Base-by-base conservation (phyloP, 2,888 invertebrate species). In the Loripinus fragilis region DNA sequence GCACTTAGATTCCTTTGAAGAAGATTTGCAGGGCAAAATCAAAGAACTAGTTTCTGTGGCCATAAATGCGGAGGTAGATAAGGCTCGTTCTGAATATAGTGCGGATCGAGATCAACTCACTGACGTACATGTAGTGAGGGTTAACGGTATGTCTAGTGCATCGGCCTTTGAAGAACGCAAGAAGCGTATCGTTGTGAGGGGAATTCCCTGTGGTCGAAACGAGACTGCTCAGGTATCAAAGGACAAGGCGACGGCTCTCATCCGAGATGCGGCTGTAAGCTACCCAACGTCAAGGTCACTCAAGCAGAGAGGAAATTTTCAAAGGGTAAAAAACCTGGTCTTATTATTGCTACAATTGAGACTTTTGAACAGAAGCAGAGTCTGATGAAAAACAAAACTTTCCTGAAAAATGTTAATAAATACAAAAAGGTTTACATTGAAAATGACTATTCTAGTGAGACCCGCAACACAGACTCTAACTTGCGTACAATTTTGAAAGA, bases 281-380 rank as follows among this genome's bases (percentile, higher is more conserved):
- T 64, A 7, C 7, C 64, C 28, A 30, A 64, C 23, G 64, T 64
- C 64, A 64, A 64, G 28, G 64, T 64, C 28, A 64, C 35, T 35
- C 30, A n/a, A 17, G 28, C 64, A 25, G 64, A 64, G n/a, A 64
- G 64, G 64, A 64, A 30, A 64, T 33, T 64, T 17, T 64, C 30
- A n/a, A 17, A 42, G n/a, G n/a, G n/a, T n/a, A n/a, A n/a, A n/a
- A n/a, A n/a, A n/a, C n/a, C n/a, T n/a, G n/a, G n/a, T n/a, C n/a
- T n/a, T n/a, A n/a, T n/a, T n/a, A n/a, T n/a, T n/a, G n/a, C n/a
- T n/a, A n/a, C n/a, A n/a, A n/a, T n/a, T n/a, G n/a, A n/a, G n/a
- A n/a, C n/a, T n/a, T n/a, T n/a, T n/a, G n/a, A n/a, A n/a, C n/a
- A n/a, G n/a, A n/a, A n/a, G n/a, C n/a, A n/a, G n/a, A n/a, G n/a